Conservation (phyloP, 2,888 invertebrate genomes). For the Aphidius colemani region DNA sequence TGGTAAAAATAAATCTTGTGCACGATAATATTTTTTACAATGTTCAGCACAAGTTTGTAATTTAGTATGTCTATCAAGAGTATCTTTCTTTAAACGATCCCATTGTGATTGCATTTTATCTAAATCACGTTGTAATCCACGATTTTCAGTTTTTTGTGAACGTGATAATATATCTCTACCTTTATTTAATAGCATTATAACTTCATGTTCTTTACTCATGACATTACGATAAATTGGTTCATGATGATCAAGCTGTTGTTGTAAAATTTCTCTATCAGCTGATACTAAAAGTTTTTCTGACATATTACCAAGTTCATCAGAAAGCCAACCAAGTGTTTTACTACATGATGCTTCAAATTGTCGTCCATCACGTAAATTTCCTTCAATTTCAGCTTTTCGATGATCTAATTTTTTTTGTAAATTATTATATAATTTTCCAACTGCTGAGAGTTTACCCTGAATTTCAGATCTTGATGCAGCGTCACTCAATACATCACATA, state of each 20-base stretch:
- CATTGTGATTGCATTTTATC: conserved; percentile 89
- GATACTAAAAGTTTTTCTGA: conserved; percentile 82
- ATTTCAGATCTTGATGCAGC: conserved; percentile 90
- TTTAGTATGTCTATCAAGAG: conserved; percentile 82
- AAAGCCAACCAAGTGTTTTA: conserved; percentile 88
- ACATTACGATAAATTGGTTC: conserved; percentile 90
- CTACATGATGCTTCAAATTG: conserved; percentile 89
- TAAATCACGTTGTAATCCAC: conserved; percentile 75
- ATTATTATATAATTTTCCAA: conserved; percentile 86
- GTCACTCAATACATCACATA: conserved; percentile 87
- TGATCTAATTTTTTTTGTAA: conserved; percentile 89
- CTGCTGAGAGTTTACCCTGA: conserved; percentile 81
- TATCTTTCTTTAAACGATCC: conserved; percentile 89
- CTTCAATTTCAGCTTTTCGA: conserved; percentile 88
- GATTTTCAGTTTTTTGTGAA: conserved; percentile 62
- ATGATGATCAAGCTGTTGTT: conserved; percentile 85
- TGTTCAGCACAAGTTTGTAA: conserved; percentile 86
- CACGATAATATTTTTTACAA: conserved; percentile 86
- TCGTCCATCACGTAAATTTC: conserved; percentile 81
- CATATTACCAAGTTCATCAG: conserved; percentile 76
- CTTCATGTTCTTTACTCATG: conserved; percentile 87
- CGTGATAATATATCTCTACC: conserved; percentile 73
- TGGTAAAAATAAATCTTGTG: conserved; percentile 82
- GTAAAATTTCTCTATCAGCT: conserved; percentile 80
- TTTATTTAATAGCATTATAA: conserved; percentile 91